Base-by-base conservation (phyloP, 53 echinoderm and acorn worm genomes). In the Arbacia lixula region DNA sequence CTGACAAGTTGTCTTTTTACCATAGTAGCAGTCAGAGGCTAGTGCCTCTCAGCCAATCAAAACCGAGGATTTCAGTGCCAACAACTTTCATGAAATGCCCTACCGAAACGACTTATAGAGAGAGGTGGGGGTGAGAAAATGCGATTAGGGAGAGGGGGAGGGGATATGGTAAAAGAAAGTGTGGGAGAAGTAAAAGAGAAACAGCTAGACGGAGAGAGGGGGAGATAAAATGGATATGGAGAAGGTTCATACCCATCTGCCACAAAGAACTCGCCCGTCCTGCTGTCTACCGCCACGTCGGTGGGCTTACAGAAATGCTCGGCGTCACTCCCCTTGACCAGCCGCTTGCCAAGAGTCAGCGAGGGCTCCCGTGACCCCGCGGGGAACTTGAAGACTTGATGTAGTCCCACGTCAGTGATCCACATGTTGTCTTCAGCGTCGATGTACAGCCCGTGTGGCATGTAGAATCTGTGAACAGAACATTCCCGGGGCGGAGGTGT, bases 361-460 rank as follows among this genome's bases (percentile, higher is more conserved):
- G 71, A 67, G 0, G 99, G 92, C 51, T 86, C 83, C 58, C 77
- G 53, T 24, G 66, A 68, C 16, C 88, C 85, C 11, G 87, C 72
- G 0, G 92, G 83, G 54, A 89, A 92, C 52, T 99, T 99, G 87
- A 99, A 99, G 36, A 99, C 99, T 72, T 99, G 99, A 58, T 99
- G 99, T 58, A 99, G 83, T 1, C 92, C 99, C 12, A 99, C 99
- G 65, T 99, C 99, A n/a, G 99, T 99, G 25, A 99, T 76, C 99
- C 99, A 99, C 52, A 91, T 64, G 74, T 92, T 99, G 38, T 92
- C 94, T 6, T 69, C 85, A n/a, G 66, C 46, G 85, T 99, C 99
- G 33, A 90, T 88, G 39, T 94, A 95, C 60, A 99, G 72, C 9
- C 99, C 99, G 38, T 99, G 99, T 5, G 99, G 99, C 90, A 99